Evolutionary conservation across 2,797 vertebrate species (phyloP).

Genomic region (Silurus lanzhouensis): DNA sequence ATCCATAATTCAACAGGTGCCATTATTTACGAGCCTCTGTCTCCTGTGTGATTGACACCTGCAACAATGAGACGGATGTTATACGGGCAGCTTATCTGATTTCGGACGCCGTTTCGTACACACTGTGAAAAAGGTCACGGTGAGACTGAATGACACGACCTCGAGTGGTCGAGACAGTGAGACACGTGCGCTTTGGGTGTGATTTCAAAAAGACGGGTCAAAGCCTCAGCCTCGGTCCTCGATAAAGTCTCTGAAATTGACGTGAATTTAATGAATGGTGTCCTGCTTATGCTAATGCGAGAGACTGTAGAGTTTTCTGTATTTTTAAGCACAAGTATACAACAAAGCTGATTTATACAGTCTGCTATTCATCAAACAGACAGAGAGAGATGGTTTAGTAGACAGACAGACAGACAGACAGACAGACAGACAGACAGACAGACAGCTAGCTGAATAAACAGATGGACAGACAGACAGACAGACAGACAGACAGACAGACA

Average conservation of each 20-base stretch:
- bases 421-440: too few species aligned
- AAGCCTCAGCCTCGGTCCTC: neutral
- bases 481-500: too few species aligned
- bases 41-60: slow-evolving; percentile 54
- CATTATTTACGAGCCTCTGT: slow-evolving; percentile 48
- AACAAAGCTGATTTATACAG: too few species aligned
- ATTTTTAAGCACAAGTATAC: neutral
- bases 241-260: neutral
- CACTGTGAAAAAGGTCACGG: slow-evolving; percentile 36
- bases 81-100: slow-evolving; percentile 54
- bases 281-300: neutral
- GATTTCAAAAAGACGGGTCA: slow-evolving; percentile 31
- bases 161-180: slow-evolving; percentile 22
- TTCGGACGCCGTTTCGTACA: slow-evolving; percentile 41
- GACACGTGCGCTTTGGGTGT: slow-evolving; percentile 2
- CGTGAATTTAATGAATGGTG: neutral
- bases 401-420: too few species aligned
- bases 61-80: slow-evolving; percentile 60
- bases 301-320: neutral
- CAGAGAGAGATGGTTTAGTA: too few species aligned
- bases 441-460: too few species aligned
- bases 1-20: slow-evolving; percentile 56
- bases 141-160: slow-evolving; percentile 45
- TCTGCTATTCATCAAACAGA: too few species aligned
- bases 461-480: too few species aligned